A percentile compares a stretch with the other conserved stretches of the same genome.
Conservation (phyloP, 2,797 vertebrate genomes). For the Sebastolobus altivelis region DNA sequence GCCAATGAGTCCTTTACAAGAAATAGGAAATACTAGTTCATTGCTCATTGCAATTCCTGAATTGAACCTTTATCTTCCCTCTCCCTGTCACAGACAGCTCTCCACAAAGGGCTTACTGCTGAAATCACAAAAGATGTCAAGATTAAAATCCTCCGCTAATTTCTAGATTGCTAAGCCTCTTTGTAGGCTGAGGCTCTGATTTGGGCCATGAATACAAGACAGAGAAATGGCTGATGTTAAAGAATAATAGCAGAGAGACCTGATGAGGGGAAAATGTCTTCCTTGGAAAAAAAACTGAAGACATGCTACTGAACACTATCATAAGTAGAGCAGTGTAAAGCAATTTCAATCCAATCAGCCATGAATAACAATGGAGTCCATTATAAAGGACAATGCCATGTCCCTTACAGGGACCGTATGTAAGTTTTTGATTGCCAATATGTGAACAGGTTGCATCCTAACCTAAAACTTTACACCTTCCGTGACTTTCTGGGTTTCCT, state of each 20-base stretch:
- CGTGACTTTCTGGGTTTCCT: too few relatives aligned
- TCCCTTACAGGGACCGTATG: too few relatives aligned
- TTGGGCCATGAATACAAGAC: not conserved
- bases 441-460: too few relatives aligned
- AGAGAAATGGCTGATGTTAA: not conserved
- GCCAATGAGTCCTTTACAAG: not conserved
- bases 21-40: not conserved
- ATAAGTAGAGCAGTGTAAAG: slow-evolving; percentile 1
- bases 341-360: slow-evolving; percentile 12
- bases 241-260: slow-evolving; percentile 1
- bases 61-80: not conserved
- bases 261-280: not conserved
- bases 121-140: slow-evolving; percentile 1
- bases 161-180: slow-evolving; percentile 11
- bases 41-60: not conserved
- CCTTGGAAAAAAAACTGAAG: not conserved
- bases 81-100: slow-evolving; percentile 2
- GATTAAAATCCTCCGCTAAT: not conserved
- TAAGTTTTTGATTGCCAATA: too few relatives aligned
- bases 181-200: not conserved
- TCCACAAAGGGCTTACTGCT: not conserved
- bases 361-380: slow-evolving; percentile 2
- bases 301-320: not conserved
- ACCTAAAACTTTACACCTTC: too few relatives aligned
- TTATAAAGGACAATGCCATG: not conserved